These are phyloP conservation scores for Idris sp. DNA, from an alignment of 1,140 invertebrate species.

Conservation along the genomic window DNA sequence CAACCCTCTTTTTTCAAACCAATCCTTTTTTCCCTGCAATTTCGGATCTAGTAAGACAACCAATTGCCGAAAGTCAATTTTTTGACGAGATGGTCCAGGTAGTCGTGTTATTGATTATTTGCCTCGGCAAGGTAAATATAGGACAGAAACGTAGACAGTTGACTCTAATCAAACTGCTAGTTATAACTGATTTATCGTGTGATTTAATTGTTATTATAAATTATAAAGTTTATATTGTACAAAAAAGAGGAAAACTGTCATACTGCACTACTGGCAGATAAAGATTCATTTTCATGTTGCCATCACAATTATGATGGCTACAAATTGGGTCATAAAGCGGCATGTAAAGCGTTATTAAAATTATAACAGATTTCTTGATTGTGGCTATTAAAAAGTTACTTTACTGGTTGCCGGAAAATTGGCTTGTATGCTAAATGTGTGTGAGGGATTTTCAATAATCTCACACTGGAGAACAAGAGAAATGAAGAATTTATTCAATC, in stretches of 20 bases:
- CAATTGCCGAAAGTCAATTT: no score
- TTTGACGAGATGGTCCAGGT: slow-evolving; percentile 8
- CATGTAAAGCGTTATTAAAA: slow-evolving; percentile 1
- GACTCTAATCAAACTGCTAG: no score
- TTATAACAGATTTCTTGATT: slow-evolving; percentile 22
- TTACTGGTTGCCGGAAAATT: slow-evolving; percentile 2
- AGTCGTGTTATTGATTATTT: slow-evolving; percentile 36
- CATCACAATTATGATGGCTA: slow-evolving; percentile 8
- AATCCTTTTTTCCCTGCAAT: slow-evolving; percentile 7
- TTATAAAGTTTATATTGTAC: no score
- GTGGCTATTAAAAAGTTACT: slow-evolving; percentile 13
- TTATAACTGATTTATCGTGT: no score
- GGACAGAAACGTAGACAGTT: slow-evolving; percentile 10
- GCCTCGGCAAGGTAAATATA: slow-evolving; percentile 19
- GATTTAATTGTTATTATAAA: no score
- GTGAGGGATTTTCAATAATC: slow-evolving; percentile 7
- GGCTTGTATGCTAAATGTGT: slow-evolving; percentile 24
- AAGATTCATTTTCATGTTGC: no score
- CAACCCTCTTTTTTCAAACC: slow-evolving; percentile 24
- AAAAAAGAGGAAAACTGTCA: no score
- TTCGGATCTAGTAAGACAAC: no score
- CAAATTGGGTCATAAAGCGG: slow-evolving; percentile 15
- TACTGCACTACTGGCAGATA: no score
- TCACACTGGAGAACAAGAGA: slow-evolving; percentile 10
- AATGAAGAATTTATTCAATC: slow-evolving; percentile 25